A percentile compares a stretch with the other conserved stretches of the same genome.
Evolutionary conservation across 2,888 invertebrate genomes (phyloP).

Genomic region (Tubiluchus corallicola): DNA sequence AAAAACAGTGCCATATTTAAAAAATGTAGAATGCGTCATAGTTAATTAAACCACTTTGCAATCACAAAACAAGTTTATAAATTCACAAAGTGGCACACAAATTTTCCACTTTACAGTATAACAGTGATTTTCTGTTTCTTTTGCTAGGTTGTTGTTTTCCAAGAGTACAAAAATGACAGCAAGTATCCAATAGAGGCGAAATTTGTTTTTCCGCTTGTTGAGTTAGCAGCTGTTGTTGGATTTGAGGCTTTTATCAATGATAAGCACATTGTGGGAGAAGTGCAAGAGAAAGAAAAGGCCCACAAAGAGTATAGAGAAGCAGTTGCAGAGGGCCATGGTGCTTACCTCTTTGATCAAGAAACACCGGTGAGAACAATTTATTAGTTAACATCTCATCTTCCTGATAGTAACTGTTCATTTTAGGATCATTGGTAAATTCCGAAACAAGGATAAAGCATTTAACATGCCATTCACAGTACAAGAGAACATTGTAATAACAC

Average conservation of each 20-base stretch:
- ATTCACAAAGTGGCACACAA: background rate
- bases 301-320: slow-evolving; percentile 29
- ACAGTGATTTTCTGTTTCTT: background rate
- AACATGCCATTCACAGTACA: too few relatives aligned
- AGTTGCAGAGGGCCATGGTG: slow-evolving; percentile 29
- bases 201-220: slow-evolving; percentile 30
- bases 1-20: too few relatives aligned
- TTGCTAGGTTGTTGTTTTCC: slow-evolving; percentile 25
- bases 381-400: too few relatives aligned
- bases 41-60: background rate
- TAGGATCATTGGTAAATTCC: too few relatives aligned
- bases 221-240: slow-evolving; percentile 29
- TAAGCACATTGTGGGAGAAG: slow-evolving; percentile 28
- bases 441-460: too few relatives aligned
- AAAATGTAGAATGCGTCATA: too few relatives aligned
- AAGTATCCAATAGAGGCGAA: slow-evolving; percentile 25
- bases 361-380: slow-evolving; percentile 26
- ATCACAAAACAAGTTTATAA: background rate
- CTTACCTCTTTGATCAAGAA: slow-evolving; percentile 32
- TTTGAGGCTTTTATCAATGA: slow-evolving; percentile 32
- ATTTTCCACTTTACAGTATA: background rate
- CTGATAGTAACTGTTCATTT: too few relatives aligned
- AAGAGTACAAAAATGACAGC: slow-evolving; percentile 23
- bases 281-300: slow-evolving; percentile 30
- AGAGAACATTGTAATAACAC: too few relatives aligned